Evolutionary conservation across 1,140 invertebrate species (phyloP).

Genomic region (Ceratitis capitata): DNA sequence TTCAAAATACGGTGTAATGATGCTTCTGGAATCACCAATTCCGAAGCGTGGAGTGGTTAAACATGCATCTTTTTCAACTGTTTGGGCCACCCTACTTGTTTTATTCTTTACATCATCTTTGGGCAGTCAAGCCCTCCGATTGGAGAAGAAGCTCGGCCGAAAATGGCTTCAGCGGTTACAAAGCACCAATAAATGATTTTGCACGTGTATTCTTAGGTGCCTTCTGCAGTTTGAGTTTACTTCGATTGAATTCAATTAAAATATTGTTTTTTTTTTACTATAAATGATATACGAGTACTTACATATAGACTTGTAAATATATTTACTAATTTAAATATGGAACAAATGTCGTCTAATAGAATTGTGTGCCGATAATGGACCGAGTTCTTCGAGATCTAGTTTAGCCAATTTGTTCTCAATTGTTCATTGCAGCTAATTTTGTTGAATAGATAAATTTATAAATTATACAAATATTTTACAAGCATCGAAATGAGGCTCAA

Average conservation of each 20-base stretch:
- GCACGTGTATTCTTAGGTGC: neutral
- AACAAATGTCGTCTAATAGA: slow-evolving; percentile 2
- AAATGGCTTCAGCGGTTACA: no score
- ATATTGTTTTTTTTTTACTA: neutral
- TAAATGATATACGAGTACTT: neutral
- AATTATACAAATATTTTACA: no score
- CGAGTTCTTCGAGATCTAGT: no score
- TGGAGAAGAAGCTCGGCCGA: no score
- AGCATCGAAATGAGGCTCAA: no score
- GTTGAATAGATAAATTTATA: no score
- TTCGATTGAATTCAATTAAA: slow-evolving; percentile 13
- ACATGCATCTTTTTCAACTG: no score
- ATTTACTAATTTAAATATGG: neutral
- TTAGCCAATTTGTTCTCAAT: no score
- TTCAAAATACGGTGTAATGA: no score
- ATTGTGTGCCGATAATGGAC: neutral
- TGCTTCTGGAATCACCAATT: no score
- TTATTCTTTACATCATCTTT: neutral
- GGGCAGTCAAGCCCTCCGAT: neutral
- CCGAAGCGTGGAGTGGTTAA: no score
- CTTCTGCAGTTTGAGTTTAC: neutral
- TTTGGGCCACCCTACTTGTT: neutral
- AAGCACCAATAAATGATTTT: neutral
- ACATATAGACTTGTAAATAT: neutral
- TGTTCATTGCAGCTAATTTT: no score